Conservation (phyloP, 2,888 invertebrate genomes). For the Drosophila planitibia region DNA sequence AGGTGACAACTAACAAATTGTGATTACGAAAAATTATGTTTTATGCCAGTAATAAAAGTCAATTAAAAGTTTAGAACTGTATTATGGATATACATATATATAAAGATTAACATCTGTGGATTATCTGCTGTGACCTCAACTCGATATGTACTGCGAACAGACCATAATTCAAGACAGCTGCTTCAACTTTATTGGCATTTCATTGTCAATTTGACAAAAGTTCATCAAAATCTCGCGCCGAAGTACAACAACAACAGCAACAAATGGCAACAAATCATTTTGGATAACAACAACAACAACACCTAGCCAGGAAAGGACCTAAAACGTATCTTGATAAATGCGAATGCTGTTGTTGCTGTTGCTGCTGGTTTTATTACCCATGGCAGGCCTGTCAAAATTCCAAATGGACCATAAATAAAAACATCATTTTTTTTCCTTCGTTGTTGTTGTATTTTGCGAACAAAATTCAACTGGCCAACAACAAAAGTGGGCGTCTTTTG, state of each 20-base stretch:
- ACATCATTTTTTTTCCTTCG: constrained; percentile 77
- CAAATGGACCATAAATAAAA: constrained; percentile 85
- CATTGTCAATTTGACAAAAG: constrained; percentile 72
- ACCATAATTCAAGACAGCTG: constrained; percentile 2
- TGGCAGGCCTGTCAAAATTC: constrained; percentile 82
- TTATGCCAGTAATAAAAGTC: constrained; percentile 4
- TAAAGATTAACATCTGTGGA: neutral
- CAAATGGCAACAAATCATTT: constrained; percentile 32
- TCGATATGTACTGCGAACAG: neutral
- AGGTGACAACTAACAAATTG: constrained; percentile 19
- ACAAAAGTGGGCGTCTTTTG: constrained; percentile 25
- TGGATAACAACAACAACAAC: constrained; percentile 23
- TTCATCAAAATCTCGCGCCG: constrained; percentile 72
- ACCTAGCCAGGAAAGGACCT: constrained; percentile 20
- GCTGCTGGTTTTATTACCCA: constrained; percentile 71
- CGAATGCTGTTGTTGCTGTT: constrained; percentile 41
- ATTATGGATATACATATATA: neutral
- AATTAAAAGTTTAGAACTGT: constrained; percentile 8
- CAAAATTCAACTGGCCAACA: constrained; percentile 36
- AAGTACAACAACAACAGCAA: constrained; percentile 15
- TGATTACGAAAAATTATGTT: constrained; percentile 5
- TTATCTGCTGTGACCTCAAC: neutral
- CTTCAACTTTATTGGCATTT: constrained; percentile 55
- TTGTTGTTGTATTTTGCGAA: constrained; percentile 2
- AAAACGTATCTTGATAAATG: constrained; percentile 69